A percentile compares a stretch with the other conserved stretches of the same genome.
Conservation (phyloP, 2,888 invertebrate species). For the Atethmia centrago region DNA sequence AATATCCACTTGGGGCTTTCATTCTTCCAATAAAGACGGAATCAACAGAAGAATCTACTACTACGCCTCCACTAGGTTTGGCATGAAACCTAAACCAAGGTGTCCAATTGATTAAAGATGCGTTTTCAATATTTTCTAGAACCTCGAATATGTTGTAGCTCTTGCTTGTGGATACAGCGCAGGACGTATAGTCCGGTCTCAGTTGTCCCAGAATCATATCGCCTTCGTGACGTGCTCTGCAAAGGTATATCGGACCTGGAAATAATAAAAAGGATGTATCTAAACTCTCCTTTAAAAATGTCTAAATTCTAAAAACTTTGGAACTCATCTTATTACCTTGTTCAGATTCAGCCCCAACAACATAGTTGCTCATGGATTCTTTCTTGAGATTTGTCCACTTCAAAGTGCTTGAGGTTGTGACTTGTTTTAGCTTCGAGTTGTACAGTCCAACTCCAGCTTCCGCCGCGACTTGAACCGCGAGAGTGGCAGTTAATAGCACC, state of each 20-base stretch:
- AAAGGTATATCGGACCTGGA: conserved; percentile 92
- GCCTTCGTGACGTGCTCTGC: conserved; percentile 93
- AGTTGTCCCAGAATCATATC: conserved; percentile 94
- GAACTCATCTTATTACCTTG: conserved; percentile 73
- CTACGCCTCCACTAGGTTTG: conserved; percentile 93
- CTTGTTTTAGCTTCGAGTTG: conserved; percentile 91
- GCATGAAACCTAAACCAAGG: conserved; percentile 93
- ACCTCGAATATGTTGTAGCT: conserved; percentile 92
- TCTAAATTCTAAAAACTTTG: background rate
- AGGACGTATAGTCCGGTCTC: conserved; percentile 90
- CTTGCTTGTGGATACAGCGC: conserved; percentile 92
- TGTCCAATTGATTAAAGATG: conserved; percentile 94
- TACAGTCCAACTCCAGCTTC: conserved; percentile 84
- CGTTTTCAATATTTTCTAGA: conserved; percentile 94
- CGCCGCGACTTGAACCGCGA: conserved; percentile 77
- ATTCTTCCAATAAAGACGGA: conserved; percentile 84
- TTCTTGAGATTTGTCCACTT: conserved; percentile 92
- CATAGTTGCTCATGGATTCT: conserved; percentile 90
- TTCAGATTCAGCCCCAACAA: conserved; percentile 90
- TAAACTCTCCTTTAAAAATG: background rate
- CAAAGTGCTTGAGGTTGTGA: conserved; percentile 95
- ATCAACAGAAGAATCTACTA: conserved; percentile 87
- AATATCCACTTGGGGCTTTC: conserved; percentile 79
- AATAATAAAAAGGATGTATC: conserved; percentile 26
- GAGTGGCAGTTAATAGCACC: conserved; percentile 80